Percentiles rank a stretch among this genome's conserved stretches.
Conservation (phyloP, 2,888 invertebrate genomes). For the Heterodera filipjevi region DNA sequence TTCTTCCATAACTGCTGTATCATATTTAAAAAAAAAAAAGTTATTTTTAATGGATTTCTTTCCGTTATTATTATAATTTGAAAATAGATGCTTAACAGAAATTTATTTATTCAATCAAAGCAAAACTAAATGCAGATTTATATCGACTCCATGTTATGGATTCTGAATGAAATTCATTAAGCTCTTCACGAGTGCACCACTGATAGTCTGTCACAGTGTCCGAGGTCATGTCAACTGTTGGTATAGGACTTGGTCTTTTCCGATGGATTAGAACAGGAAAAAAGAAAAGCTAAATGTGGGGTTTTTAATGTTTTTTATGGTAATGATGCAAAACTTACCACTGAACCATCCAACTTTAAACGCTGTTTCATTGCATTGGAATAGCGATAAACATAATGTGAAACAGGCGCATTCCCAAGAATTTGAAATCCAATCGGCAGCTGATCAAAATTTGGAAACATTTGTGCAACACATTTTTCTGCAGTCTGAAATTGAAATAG, state of each 20-base stretch:
- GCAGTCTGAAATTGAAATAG: constrained; percentile 50
- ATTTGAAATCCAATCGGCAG: constrained; percentile 41
- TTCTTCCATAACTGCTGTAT: no score
- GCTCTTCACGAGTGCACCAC: constrained; percentile 53
- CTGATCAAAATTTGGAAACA: constrained; percentile 13
- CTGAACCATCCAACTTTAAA: constrained; percentile 30
- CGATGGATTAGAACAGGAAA: constrained; percentile 26
- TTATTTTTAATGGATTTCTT: no score
- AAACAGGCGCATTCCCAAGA: constrained; percentile 58
- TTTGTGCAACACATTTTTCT: constrained; percentile 48
- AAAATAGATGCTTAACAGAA: neutral
- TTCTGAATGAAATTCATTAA: neutral
- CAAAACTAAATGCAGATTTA: neutral
- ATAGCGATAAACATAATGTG: constrained; percentile 49
- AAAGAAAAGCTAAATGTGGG: constrained; percentile 56
- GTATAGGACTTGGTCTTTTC: neutral
- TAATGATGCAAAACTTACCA: constrained; percentile 30
- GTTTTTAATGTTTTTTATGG: no score
- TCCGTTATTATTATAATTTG: no score
- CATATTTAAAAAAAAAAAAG: no score
- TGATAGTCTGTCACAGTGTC: constrained; percentile 49
- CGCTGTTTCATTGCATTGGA: constrained; percentile 33
- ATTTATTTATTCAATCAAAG: constrained; percentile 30
- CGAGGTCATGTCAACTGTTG: constrained; percentile 42
- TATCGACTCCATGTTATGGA: neutral